Percentiles rank a stretch among this genome's conserved stretches.
Conservation (phyloP, 2,113 vertebrate species). For the Columba livia region DNA sequence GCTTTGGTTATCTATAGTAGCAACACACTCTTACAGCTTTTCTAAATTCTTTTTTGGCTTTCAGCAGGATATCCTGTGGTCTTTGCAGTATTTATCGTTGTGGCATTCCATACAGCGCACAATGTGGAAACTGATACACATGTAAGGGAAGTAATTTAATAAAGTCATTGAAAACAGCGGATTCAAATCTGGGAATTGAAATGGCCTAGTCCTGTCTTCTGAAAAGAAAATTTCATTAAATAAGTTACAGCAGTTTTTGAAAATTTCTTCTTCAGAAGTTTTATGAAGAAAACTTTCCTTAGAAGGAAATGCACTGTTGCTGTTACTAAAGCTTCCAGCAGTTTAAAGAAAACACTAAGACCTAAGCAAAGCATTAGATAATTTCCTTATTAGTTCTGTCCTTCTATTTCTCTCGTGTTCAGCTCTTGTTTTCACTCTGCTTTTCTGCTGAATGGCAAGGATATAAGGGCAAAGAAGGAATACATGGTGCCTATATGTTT, state of each 20-base stretch:
- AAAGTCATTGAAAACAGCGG: neutral
- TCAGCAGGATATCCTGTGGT: neutral
- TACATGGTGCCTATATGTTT: neutral
- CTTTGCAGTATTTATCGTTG: neutral
- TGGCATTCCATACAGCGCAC: rapidly evolving
- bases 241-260: neutral
- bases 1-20: neutral
- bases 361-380: neutral
- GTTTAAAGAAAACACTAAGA: neutral
- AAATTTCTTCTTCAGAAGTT: neutral
- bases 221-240: neutral
- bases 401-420: neutral
- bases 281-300: neutral
- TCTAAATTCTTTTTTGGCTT: neutral
- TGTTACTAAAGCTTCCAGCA: neutral
- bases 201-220: neutral
- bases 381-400: neutral
- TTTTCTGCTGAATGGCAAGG: neutral
- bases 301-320: neutral
- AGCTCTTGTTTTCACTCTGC: neutral
- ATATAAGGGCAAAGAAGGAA: neutral
- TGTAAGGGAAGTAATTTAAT: neutral
- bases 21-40: neutral
- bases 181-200: neutral
- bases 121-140: neutral